phyloP scores from a whole-genome alignment of 1,140 invertebrate species.

The Acromyrmex charruanus region DNA sequence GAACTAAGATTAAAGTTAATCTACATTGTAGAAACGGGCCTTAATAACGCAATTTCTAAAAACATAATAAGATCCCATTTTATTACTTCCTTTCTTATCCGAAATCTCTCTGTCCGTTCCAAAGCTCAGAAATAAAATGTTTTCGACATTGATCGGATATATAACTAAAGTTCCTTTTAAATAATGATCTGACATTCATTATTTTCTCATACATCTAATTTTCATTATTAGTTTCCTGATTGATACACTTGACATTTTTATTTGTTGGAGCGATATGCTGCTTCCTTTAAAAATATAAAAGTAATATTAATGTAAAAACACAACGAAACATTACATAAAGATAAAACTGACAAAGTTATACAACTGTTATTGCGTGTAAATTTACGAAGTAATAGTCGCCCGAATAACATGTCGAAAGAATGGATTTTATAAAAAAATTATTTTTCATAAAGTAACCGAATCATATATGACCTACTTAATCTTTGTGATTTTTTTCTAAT shows the following conservation, averaged over 20 bases:
- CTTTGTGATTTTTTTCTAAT: too few species aligned
- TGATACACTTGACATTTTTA: slow-evolving; percentile 6
- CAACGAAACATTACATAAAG: neutral
- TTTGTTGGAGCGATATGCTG: neutral
- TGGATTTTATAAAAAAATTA: neutral
- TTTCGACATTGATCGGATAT: neutral
- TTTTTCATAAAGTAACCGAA: neutral
- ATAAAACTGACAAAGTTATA: neutral
- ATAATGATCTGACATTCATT: slow-evolving; percentile 24
- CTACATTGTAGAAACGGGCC: too few species aligned
- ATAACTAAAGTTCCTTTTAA: neutral
- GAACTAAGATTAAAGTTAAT: too few species aligned
- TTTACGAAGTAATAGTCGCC: neutral
- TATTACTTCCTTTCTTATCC: slow-evolving; percentile 32
- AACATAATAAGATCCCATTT: slow-evolving; percentile 38
- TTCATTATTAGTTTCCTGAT: slow-evolving; percentile 24
- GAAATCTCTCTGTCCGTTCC: neutral
- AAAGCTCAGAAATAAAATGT: slow-evolving; percentile 39
- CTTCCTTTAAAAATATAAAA: neutral
- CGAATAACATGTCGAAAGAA: neutral
- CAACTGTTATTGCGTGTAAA: neutral
- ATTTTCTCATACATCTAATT: neutral
- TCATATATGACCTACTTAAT: too few species aligned
- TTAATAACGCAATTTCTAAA: slow-evolving; percentile 47
- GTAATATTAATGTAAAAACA: neutral